phyloP scores from a whole-genome alignment of 1,140 invertebrate genomes.

The Dreissena polymorpha region DNA sequence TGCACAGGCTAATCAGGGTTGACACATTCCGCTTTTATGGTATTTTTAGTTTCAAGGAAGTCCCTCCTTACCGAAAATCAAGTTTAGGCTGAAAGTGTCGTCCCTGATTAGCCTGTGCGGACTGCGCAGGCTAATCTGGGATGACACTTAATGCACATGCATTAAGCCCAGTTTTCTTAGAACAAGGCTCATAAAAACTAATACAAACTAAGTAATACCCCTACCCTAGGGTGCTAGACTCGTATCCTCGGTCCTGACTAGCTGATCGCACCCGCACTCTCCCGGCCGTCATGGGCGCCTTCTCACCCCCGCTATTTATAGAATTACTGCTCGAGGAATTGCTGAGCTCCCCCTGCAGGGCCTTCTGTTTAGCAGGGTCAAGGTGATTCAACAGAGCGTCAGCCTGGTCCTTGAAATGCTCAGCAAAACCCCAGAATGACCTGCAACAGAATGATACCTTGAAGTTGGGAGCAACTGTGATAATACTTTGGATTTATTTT shows the following conservation, averaged over 20 bases:
- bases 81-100: too few relatives aligned
- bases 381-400: slow-evolving; percentile 91
- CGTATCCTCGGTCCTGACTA: slow-evolving; percentile 70
- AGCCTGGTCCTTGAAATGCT: slow-evolving; percentile 94
- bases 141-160: too few relatives aligned
- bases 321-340: slow-evolving; percentile 80
- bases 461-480: neutral
- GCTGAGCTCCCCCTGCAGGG: slow-evolving; percentile 82
- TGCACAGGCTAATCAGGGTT: too few relatives aligned
- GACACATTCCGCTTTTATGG: too few relatives aligned
- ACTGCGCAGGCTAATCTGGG: too few relatives aligned
- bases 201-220: too few relatives aligned
- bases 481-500: neutral
- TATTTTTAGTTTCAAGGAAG: too few relatives aligned
- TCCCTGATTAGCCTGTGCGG: too few relatives aligned
- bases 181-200: too few relatives aligned
- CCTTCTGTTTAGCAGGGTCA: slow-evolving; percentile 91
- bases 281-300: slow-evolving; percentile 28
- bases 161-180: too few relatives aligned
- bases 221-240: slow-evolving; percentile 66
- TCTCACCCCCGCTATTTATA: slow-evolving; percentile 69
- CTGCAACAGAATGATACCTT: slow-evolving; percentile 79
- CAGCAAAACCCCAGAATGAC: slow-evolving; percentile 94
- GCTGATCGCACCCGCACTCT: slow-evolving; percentile 66
- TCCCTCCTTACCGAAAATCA: too few relatives aligned